Evolutionary conservation across 2,888 invertebrate genomes (phyloP), one percentile per base, ranked within the genome.

Genomic region (Panopea generosa): DNA sequence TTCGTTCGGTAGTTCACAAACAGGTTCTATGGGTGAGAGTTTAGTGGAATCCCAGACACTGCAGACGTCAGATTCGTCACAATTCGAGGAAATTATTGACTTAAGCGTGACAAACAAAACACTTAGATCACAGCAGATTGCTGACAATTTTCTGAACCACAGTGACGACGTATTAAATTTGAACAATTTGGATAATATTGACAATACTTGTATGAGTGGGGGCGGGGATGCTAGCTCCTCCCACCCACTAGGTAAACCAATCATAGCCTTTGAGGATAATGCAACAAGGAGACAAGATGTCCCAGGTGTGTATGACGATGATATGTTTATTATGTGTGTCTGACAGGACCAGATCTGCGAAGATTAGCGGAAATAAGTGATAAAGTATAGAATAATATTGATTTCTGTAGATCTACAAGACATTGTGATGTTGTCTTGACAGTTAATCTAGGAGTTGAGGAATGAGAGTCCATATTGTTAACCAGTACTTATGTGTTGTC

Each of bases 201-300:
- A 78, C 55, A 74, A 67, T 45, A 22, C 20, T 49, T 72, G 72
- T 59, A 69, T 84, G 50, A 65, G 59, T 45, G 78, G 72, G 22
- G 62, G 74, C 40, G 82, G 73, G 22, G 85, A 82, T 33, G 82
- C 83, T 18, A 77, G 62, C 45, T 40, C 67, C 11, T 33, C 49
- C 26, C 40, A 60, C 47, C 59, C 82, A 43, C 80, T 76, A 49
- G 82, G 82, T 27, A 84, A 85, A 67, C 88, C 90, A 26, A 77
- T 89, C 66, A 87, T 88, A 70, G 88, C 89, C 67, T 89, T 89
- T 75, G 89, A 89, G 72, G 90, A 90, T 69, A 88, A 86, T 81
- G 86, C 86, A 80, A 80, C 86, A 77, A 82, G 84, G 70, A 66
- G 86, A 76, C 89, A 87, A 75, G 89, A 90, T 86, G 87, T 87